Conservation (phyloP, 2,888 invertebrate species). For the Nomada flava region DNA sequence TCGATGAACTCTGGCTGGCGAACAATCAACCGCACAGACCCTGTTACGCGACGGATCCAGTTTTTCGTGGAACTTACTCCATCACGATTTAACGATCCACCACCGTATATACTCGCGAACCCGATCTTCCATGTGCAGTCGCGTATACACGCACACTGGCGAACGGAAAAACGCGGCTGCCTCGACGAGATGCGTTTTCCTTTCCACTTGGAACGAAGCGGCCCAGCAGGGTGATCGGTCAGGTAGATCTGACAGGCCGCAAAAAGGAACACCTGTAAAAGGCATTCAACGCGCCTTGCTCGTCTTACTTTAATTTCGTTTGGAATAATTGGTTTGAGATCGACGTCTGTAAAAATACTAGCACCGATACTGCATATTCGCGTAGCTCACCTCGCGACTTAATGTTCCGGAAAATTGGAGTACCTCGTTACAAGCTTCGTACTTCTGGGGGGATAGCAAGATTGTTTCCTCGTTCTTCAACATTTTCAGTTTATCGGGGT, state of each 20-base stretch:
- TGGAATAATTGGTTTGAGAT: conserved; percentile 45
- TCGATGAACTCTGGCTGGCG: conserved; percentile 33
- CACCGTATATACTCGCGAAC: background rate
- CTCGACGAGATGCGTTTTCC: conserved; percentile 50
- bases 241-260: conserved; percentile 50
- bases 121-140: conserved; percentile 1
- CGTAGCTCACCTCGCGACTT: background rate
- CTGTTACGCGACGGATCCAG: conserved; percentile 61
- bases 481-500: background rate
- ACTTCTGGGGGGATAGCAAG: background rate
- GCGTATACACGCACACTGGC: background rate
- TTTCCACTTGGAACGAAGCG: conserved; percentile 40
- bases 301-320: conserved; percentile 51
- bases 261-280: conserved; percentile 52
- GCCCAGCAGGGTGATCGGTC: conserved; percentile 55
- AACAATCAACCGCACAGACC: conserved; percentile 53
- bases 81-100: conserved; percentile 63
- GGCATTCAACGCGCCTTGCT: conserved; percentile 35
- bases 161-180: conserved; percentile 47
- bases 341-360: conserved; percentile 40
- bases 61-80: conserved; percentile 65
- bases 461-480: background rate
- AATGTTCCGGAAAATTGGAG: conserved; percentile 30
- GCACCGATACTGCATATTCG: too few species aligned
- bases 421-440: background rate